Percentiles rank a stretch among this genome's conserved stretches.
Conservation (phyloP, 2,797 vertebrate species). For the Cephalopachus bancanus region DNA sequence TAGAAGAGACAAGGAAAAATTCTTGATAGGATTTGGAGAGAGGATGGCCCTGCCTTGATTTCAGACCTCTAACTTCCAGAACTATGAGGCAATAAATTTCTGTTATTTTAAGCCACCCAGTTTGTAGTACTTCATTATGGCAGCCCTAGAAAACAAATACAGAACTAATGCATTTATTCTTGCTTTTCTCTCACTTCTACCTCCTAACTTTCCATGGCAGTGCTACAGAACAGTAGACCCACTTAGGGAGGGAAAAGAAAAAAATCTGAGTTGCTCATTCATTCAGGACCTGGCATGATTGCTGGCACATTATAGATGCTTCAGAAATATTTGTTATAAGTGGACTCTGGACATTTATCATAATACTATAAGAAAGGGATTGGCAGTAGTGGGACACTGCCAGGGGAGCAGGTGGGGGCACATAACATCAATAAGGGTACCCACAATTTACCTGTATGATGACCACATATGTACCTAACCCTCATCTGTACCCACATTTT, state of each 20-base stretch:
- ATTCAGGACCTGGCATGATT: neutral
- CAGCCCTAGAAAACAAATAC: neutral
- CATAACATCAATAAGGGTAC: no score
- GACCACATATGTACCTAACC: no score
- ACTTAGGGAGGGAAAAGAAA: neutral
- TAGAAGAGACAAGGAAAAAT: neutral
- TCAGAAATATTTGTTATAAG: neutral
- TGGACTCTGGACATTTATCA: no score
- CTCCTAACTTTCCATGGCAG: neutral
- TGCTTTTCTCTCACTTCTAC: neutral
- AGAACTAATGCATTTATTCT: neutral
- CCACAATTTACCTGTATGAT: no score
- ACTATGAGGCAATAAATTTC: neutral
- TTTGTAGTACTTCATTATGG: neutral
- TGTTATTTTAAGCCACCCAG: neutral
- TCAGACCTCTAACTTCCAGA: neutral
- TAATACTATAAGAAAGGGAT: no score
- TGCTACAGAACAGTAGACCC: neutral
- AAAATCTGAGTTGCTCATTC: conserved; percentile 4
- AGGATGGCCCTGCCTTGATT: neutral
- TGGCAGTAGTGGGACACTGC: no score
- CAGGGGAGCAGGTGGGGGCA: no score
- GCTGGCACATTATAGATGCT: neutral
- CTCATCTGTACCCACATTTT: no score
- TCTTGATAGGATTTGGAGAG: neutral